phyloP scores from a whole-genome alignment of 2,888 invertebrate species.

The Himalopsyche tibetana region DNA sequence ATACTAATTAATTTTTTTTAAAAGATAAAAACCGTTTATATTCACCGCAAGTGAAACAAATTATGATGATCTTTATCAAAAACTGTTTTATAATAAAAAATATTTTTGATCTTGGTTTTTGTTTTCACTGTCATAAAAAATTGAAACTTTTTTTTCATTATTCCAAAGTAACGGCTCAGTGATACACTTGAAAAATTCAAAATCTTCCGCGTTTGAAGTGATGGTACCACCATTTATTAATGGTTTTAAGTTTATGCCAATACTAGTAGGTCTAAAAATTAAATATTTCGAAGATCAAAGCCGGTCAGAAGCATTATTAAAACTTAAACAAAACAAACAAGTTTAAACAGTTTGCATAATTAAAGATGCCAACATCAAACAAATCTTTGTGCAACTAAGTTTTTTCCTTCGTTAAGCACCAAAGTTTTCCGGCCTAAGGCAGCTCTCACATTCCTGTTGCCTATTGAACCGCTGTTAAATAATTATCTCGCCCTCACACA shows the following conservation, averaged over 20 bases:
- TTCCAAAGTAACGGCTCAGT: no score
- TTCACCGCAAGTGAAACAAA: no score
- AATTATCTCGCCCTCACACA: conserved; percentile 61
- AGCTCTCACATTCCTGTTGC: conserved; percentile 40
- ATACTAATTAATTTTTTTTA: no score
- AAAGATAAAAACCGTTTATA: no score
- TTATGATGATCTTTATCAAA: no score
- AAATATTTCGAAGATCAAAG: conserved; percentile 33
- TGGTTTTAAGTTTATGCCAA: not conserved
- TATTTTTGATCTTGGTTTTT: no score
- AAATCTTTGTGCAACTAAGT: conserved; percentile 40
- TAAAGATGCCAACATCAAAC: conserved; percentile 35
- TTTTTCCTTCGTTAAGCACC: conserved; percentile 39
- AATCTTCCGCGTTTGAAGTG: no score
- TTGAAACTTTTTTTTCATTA: no score
- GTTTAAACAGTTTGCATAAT: conserved; percentile 40
- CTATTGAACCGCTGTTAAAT: conserved; percentile 50
- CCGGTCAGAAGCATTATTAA: conserved; percentile 32
- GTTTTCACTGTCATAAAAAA: no score
- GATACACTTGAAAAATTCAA: no score
- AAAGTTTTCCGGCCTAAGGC: conserved; percentile 36
- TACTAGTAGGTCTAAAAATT: not conserved
- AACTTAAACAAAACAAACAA: conserved; percentile 33
- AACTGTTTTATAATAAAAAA: no score
- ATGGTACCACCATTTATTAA: no score